Conservation (phyloP, 2,797 vertebrate species). For the Manis crassicaudata region DNA sequence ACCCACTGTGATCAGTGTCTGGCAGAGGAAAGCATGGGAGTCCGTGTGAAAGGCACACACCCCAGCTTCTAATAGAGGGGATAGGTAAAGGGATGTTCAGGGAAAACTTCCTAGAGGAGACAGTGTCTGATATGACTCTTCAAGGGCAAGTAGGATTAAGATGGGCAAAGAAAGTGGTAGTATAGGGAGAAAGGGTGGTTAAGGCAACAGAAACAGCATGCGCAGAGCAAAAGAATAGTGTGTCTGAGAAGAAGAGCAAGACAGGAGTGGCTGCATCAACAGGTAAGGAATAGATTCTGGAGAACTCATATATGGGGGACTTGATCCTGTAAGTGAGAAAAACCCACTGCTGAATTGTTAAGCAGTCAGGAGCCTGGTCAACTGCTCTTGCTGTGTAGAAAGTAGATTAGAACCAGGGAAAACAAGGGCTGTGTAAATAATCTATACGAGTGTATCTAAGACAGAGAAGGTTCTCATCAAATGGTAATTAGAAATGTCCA, state of each 20-base stretch:
- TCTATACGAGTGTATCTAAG: neutral
- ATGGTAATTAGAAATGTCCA: neutral
- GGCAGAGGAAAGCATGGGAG: neutral
- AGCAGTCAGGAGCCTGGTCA: neutral
- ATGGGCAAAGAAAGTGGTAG: neutral
- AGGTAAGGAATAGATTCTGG: neutral
- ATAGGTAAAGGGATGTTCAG: neutral
- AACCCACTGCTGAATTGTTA: neutral
- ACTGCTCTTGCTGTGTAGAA: neutral
- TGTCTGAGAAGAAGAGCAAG: neutral
- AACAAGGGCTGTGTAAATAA: neutral
- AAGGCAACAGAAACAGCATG: neutral
- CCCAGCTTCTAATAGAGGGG: neutral
- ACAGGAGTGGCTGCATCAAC: neutral
- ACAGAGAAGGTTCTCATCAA: neutral
- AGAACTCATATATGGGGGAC: neutral
- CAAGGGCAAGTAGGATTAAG: neutral
- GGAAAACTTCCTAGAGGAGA: neutral
- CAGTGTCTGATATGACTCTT: neutral
- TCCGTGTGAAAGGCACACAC: neutral
- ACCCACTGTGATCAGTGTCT: neutral
- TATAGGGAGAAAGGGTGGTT: neutral
- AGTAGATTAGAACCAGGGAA: neutral
- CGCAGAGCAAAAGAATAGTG: neutral
- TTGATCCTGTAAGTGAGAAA: neutral